Percentiles rank a stretch among this genome's conserved stretches.
These are phyloP conservation scores for Vollenhovia emeryi DNA, from an alignment of 1,140 invertebrate genomes.

Conservation along the genomic window DNA sequence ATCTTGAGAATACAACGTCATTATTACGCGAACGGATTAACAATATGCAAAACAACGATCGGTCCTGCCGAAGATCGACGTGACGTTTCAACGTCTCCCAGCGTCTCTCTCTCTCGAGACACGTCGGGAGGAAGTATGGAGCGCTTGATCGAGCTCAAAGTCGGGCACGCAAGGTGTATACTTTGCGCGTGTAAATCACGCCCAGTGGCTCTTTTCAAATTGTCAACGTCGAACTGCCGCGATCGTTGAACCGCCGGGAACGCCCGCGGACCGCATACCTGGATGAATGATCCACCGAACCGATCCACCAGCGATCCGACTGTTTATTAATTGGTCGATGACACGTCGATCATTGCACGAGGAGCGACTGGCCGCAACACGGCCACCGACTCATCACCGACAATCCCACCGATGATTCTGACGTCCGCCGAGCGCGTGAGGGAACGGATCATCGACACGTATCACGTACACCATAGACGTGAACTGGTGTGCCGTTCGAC, in stretches of 20 bases:
- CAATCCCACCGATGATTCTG: conserved; percentile 7
- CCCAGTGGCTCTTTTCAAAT: background rate
- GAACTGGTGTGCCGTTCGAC: background rate
- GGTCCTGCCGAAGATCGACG: background rate
- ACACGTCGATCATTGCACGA: background rate
- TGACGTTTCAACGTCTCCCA: background rate
- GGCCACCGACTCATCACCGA: background rate
- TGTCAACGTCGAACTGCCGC: background rate
- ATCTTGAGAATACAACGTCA: background rate
- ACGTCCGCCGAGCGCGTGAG: conserved; percentile 3
- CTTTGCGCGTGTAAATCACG: no score
- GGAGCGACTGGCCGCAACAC: no score
- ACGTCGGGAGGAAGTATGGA: background rate
- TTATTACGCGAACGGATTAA: background rate
- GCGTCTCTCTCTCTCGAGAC: background rate
- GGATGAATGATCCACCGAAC: background rate
- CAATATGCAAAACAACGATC: conserved; percentile 1
- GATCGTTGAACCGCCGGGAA: background rate
- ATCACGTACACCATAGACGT: conserved; percentile 1
- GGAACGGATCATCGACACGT: background rate
- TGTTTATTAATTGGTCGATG: conserved; percentile 1
- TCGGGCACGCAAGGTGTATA: background rate
- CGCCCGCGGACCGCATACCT: background rate
- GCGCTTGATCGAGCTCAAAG: background rate
- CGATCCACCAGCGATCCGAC: background rate